Evolutionary conservation across 2,797 vertebrate genomes (phyloP), one percentile per base, ranked within the genome.

Genomic region (Pangasius djambal): DNA sequence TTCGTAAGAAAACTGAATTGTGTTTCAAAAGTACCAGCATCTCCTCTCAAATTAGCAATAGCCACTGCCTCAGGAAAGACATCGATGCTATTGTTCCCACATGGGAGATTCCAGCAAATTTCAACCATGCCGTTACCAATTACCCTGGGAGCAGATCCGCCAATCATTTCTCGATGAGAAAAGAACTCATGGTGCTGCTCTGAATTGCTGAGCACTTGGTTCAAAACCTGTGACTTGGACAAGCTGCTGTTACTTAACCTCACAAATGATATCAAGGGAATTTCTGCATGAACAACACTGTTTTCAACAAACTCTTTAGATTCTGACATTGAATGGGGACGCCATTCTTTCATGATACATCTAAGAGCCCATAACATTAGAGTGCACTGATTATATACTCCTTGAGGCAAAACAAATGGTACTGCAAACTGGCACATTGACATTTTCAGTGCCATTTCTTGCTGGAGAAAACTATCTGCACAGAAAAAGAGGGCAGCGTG

Each of bases 291-390:
- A 55, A 55, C 4, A 55, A 55, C 55, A 0, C 88, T 94, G 83
- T 95, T 94, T 81, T 95, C 96, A 44, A 88, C 88, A 59, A 93
- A 93, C 22, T 90, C 89, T 55, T 91, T 93, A 13, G 69, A 4
- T 5, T 92, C 92, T 67, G 89, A 57, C 0, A 92, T 75, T 37
- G 92, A 93, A 63, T 93, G 94, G 0, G 94, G n/a, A 87, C 93
- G 94, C 92, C 93, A 95, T 7, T 92, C 94, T 92, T 93, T 94
- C 88, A 94, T 77, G 0, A 96, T 89, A 0, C 90, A 92, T 91
- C 95, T 86, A 91, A 96, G 85, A 67, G 94, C 94, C 95, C 95
- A 96, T n/a, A 96, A 92, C 89, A 95, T 91, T 31, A 96, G 92
- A 2, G 92, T 95, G 63, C n/a, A 84, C 25, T 85, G 78, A 22